Conservation (phyloP, 92 coral and sea anemone species). For the Blastomussa wellsi region DNA sequence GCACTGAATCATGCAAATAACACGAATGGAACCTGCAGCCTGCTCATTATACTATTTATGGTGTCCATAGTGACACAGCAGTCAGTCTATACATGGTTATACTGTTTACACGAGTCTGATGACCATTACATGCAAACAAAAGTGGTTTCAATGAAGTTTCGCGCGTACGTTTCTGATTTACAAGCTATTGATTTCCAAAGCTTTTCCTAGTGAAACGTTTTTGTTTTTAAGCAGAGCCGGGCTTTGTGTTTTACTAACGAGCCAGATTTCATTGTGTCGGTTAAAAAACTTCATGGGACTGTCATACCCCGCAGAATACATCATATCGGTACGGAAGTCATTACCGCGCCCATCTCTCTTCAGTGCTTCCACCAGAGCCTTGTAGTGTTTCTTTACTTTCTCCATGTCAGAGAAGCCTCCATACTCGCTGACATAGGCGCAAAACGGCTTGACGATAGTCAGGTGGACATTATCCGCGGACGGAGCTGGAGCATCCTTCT, state of each 20-base stretch:
- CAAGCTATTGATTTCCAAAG: background rate
- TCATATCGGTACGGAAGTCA: constrained; percentile 57
- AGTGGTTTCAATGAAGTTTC: too few species aligned
- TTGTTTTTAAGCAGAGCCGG: background rate
- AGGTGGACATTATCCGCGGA: background rate
- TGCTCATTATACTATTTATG: too few species aligned
- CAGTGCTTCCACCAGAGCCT: constrained; percentile 51
- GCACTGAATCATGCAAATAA: too few species aligned
- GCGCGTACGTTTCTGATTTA: background rate
- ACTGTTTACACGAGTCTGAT: too few species aligned
- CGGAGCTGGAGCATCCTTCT: constrained; percentile 67
- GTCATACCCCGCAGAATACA: constrained; percentile 76
- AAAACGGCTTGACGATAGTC: constrained; percentile 37
- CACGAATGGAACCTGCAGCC: too few species aligned
- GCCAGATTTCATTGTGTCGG: constrained; percentile 88
- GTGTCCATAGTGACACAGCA: too few species aligned
- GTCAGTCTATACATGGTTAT: too few species aligned
- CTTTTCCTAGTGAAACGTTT: too few species aligned
- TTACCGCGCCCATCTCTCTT: constrained; percentile 69
- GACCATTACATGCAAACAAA: too few species aligned
- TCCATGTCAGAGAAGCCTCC: constrained; percentile 60
- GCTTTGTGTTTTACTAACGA: constrained; percentile 46
- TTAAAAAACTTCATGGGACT: constrained; percentile 58
- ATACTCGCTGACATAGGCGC: constrained; percentile 64
- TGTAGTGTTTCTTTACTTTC: constrained; percentile 44